These are phyloP conservation scores for Pachyrhynchus sulphureomaculatus DNA, from an alignment of 1,140 invertebrate genomes.

Conservation along the genomic window DNA sequence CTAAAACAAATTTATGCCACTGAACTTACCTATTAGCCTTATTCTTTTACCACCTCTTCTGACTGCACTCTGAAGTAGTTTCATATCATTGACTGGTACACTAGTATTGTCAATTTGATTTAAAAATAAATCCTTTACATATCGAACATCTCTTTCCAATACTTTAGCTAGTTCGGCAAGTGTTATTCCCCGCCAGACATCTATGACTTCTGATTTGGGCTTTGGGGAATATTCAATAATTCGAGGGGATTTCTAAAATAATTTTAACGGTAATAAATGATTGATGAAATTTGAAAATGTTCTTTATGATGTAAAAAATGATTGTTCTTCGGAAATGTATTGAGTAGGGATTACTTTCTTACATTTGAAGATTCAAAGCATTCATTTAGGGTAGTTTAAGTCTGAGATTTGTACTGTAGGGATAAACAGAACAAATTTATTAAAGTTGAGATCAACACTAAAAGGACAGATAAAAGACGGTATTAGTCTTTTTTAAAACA, in stretches of 20 bases:
- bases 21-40: conserved; percentile 38
- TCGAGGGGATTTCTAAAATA: conserved; percentile 54
- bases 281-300: not conserved
- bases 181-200: conserved; percentile 79
- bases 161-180: conserved; percentile 68
- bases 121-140: conserved; percentile 45
- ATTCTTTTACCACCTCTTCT: conserved; percentile 44
- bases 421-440: too few species aligned
- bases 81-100: conserved; percentile 42
- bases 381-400: too few species aligned
- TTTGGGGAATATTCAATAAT: conserved; percentile 57
- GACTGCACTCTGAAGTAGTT: conserved; percentile 41
- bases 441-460: too few species aligned
- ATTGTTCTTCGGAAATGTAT: too few species aligned
- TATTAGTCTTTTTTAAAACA: too few species aligned
- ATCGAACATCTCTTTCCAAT: conserved; percentile 55
- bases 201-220: conserved; percentile 55
- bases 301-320: conserved; percentile 2
- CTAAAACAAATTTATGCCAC: too few species aligned
- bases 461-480: too few species aligned
- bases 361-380: too few species aligned
- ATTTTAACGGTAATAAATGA: not conserved
- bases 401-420: too few species aligned
- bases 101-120: conserved; percentile 40
- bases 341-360: too few species aligned